Evolutionary conservation across 1,140 invertebrate genomes (phyloP).

Genomic region (Hylaeus anthracinus): DNA sequence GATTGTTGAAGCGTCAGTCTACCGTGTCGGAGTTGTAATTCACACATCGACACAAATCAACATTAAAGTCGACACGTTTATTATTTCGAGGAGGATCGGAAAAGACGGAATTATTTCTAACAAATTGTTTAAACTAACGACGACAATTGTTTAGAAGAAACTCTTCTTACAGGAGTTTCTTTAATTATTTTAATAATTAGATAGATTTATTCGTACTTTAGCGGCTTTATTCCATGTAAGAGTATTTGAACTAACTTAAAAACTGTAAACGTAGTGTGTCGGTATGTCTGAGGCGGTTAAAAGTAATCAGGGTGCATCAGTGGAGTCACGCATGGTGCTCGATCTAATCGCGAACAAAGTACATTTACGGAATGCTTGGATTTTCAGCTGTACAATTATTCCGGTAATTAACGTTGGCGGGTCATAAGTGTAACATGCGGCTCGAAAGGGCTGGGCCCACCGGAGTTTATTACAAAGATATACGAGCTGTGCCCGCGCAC

Average conservation of each 20-base stretch:
- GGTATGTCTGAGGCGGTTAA: neutral
- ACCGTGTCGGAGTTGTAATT: neutral
- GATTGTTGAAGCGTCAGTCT: neutral
- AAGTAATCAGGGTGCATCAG: neutral
- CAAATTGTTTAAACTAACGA: too few species aligned
- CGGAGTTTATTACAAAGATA: constrained; percentile 76
- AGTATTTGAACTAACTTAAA: too few species aligned
- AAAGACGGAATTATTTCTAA: too few species aligned
- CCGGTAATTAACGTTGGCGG: constrained; percentile 74
- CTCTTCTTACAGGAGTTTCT: too few species aligned
- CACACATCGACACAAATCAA: too few species aligned
- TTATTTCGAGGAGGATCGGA: too few species aligned
- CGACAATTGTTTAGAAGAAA: too few species aligned
- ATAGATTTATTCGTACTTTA: too few species aligned
- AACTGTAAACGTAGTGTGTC: too few species aligned
- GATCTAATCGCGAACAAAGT: constrained; percentile 29
- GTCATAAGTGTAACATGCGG: constrained; percentile 57
- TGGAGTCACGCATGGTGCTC: constrained; percentile 13
- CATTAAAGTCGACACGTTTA: too few species aligned
- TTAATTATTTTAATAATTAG: too few species aligned
- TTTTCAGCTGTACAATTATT: constrained; percentile 73
- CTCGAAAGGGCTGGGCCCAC: constrained; percentile 60
- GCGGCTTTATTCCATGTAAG: too few species aligned
- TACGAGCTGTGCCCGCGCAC: constrained; percentile 60
- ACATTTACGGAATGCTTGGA: constrained; percentile 61